A percentile compares a stretch with the other conserved stretches of the same genome.
Evolutionary conservation across 2,888 invertebrate genomes (phyloP).

Genomic region (Vannuccia rotundouncinata): DNA sequence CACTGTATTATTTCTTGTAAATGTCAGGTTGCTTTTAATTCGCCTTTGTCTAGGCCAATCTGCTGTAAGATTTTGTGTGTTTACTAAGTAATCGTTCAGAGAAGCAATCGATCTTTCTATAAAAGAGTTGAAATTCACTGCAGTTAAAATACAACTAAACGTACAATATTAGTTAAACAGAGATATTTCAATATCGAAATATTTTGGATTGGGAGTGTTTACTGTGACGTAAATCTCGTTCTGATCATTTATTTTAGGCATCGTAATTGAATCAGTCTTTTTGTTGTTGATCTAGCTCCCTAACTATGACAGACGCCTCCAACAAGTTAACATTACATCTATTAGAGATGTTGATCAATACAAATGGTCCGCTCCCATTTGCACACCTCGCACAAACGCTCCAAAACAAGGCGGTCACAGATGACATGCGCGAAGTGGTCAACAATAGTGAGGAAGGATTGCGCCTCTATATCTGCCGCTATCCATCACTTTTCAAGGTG

Average conservation of each 20-base stretch:
- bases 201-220: too few relatives aligned
- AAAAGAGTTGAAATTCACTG: not conserved
- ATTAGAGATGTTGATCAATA: slow-evolving; percentile 92
- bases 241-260: too few relatives aligned
- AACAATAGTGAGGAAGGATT: slow-evolving; percentile 57
- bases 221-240: too few relatives aligned
- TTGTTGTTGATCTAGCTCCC: too few relatives aligned
- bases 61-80: not conserved
- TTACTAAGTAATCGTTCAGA: not conserved
- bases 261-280: too few relatives aligned
- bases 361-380: slow-evolving; percentile 79
- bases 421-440: slow-evolving; percentile 70
- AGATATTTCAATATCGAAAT: not conserved
- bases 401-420: slow-evolving; percentile 78
- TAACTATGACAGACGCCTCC: not conserved
- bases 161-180: not conserved
- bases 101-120: not conserved
- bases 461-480: slow-evolving; percentile 88
- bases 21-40: too few relatives aligned
- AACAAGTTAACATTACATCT: slow-evolving; percentile 70
- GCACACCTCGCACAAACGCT: slow-evolving; percentile 98
- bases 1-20: too few relatives aligned
- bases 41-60: not conserved
- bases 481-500: slow-evolving; percentile 88
- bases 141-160: not conserved